Conservation (phyloP, 1,140 invertebrate species). For the Zaprionus kolodkinae region DNA sequence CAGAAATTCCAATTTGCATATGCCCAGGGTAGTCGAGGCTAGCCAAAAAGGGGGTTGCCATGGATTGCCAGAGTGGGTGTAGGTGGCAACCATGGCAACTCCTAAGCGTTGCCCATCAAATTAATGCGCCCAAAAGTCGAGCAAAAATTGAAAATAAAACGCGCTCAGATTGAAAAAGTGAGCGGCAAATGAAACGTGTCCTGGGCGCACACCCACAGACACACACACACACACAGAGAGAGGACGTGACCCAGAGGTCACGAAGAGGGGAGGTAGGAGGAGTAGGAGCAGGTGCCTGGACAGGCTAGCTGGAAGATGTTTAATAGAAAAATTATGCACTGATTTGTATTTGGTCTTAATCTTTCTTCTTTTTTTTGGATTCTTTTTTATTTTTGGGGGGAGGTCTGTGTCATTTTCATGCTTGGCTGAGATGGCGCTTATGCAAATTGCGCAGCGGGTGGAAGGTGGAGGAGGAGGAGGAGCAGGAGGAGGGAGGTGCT, state of each 20-base stretch:
- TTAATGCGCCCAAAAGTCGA: slow-evolving; percentile 55
- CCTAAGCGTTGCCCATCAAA: slow-evolving; percentile 60
- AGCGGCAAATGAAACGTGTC: slow-evolving; percentile 67
- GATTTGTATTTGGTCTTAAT: slow-evolving; percentile 80
- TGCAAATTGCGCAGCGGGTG: slow-evolving; percentile 57
- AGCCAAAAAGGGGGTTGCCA: not conserved
- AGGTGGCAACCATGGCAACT: slow-evolving; percentile 40
- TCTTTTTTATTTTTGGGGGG: slow-evolving; percentile 18
- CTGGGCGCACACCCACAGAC: not conserved
- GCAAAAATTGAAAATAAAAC: slow-evolving; percentile 76
- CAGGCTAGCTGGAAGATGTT: slow-evolving; percentile 50
- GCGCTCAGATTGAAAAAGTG: slow-evolving; percentile 74
- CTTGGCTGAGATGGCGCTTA: slow-evolving; percentile 67
- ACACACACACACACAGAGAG: not conserved
- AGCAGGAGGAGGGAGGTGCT: slow-evolving; percentile 28
- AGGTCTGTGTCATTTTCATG: slow-evolving; percentile 65
- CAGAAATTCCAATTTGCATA: slow-evolving; percentile 66
- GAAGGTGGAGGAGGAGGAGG: slow-evolving; percentile 18
- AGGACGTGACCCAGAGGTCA: slow-evolving; percentile 61
- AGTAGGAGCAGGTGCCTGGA: not conserved
- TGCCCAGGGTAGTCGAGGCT: slow-evolving; percentile 1
- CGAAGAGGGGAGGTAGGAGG: slow-evolving; percentile 34
- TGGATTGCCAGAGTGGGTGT: not conserved
- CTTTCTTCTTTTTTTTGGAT: slow-evolving; percentile 36
- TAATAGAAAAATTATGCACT: slow-evolving; percentile 83